phyloP scores from a whole-genome alignment of 2,113 vertebrate species.

The Rhipidura dahli region DNA sequence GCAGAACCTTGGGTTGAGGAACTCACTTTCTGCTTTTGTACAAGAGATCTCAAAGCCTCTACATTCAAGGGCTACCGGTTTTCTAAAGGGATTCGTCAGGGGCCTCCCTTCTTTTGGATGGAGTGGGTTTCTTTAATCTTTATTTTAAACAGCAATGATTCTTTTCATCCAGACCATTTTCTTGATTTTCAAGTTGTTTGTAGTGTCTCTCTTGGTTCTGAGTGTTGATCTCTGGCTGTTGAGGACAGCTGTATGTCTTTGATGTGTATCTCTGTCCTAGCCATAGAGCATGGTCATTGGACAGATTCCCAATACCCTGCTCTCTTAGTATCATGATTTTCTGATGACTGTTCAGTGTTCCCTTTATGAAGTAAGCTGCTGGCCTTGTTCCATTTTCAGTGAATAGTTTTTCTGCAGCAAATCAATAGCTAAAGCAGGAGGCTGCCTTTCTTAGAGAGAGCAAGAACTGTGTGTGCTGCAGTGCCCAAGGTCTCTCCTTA shows the following conservation, averaged over 20 bases:
- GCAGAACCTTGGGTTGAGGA: background rate
- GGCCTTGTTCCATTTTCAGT: background rate
- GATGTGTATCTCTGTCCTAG: background rate
- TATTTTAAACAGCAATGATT: background rate
- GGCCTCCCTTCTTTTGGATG: background rate
- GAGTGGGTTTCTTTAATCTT: background rate
- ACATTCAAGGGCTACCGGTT: background rate
- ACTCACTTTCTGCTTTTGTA: background rate
- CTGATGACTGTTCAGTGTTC: slow-evolving; percentile 14
- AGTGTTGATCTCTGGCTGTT: background rate
- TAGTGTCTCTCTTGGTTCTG: background rate
- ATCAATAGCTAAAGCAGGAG: background rate
- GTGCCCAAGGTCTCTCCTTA: background rate
- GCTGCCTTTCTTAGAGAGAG: background rate
- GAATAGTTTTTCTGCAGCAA: background rate
- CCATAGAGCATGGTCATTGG: background rate
- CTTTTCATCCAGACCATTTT: background rate
- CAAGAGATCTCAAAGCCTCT: background rate
- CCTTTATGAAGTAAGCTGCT: slow-evolving; percentile 28
- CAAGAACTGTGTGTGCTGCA: background rate
- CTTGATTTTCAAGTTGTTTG: background rate
- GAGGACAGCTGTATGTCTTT: background rate
- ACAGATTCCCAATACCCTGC: background rate
- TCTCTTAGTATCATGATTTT: background rate
- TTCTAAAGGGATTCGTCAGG: background rate